phyloP scores from a whole-genome alignment of 1,140 invertebrate species.

The Drosophila kohkoa region DNA sequence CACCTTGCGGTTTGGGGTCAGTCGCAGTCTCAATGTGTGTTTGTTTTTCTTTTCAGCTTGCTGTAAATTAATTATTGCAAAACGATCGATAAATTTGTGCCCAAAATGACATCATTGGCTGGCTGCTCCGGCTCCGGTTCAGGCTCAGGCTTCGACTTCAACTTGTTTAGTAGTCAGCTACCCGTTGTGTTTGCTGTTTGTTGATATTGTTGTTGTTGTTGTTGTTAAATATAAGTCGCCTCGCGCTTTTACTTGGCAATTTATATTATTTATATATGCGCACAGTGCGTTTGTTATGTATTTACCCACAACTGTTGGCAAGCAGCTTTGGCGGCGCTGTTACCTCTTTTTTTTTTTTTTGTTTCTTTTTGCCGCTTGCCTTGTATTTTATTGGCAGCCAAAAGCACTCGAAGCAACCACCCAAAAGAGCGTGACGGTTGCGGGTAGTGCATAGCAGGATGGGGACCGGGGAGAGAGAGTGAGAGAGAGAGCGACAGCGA shows the following conservation, averaged over 20 bases:
- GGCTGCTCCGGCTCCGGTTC: constrained; percentile 22
- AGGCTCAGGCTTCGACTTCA: constrained; percentile 46
- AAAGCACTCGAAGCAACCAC: constrained; percentile 65
- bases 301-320: constrained; percentile 68
- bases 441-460: not conserved
- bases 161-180: constrained; percentile 54
- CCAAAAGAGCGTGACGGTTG: constrained; percentile 39
- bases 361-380: not conserved
- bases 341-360: constrained; percentile 65
- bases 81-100: constrained; percentile 64
- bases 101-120: constrained; percentile 72
- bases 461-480: no score
- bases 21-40: not conserved
- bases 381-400: constrained; percentile 73
- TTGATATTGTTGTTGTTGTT: constrained; percentile 10
- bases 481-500: not conserved
- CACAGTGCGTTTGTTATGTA: constrained; percentile 76
- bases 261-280: constrained; percentile 73
- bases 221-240: constrained; percentile 59
- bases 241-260: constrained; percentile 58
- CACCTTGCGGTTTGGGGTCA: constrained; percentile 52
- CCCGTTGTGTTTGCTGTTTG: constrained; percentile 11
- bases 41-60: constrained; percentile 1
- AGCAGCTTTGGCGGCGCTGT: constrained; percentile 45
- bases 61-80: constrained; percentile 74